Evolutionary conservation across 2,113 vertebrate species (phyloP).

Genomic region (Oceanodroma tethys): DNA sequence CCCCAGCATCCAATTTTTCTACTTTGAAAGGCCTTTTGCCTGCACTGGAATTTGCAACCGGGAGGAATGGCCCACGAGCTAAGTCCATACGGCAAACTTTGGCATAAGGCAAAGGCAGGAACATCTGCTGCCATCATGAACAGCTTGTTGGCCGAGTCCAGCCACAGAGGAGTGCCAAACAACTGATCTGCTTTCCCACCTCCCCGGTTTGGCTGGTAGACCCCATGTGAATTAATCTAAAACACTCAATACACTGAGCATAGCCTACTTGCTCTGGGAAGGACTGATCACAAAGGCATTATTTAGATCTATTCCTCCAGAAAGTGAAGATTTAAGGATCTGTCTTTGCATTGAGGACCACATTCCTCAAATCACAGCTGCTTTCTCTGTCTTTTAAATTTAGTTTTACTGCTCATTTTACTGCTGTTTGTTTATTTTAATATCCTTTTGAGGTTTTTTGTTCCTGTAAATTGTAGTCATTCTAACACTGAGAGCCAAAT

Average conservation of each 20-base stretch:
- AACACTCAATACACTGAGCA: background rate
- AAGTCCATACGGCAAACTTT: background rate
- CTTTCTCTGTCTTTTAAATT: background rate
- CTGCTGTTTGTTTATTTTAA: background rate
- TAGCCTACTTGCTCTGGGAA: background rate
- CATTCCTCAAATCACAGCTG: background rate
- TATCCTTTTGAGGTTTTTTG: background rate
- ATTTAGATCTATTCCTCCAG: background rate
- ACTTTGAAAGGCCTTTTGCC: background rate
- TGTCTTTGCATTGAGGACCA: background rate
- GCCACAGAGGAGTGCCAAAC: background rate
- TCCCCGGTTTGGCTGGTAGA: background rate
- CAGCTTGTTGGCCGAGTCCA: background rate
- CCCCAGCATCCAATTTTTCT: background rate
- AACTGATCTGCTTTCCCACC: background rate
- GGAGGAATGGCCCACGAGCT: background rate
- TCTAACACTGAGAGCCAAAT: background rate
- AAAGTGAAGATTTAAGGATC: background rate
- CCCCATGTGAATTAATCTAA: background rate
- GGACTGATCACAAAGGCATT: background rate
- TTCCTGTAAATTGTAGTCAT: background rate
- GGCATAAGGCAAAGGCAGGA: background rate
- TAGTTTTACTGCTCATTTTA: background rate
- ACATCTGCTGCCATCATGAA: background rate
- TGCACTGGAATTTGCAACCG: constrained; percentile 9